A percentile compares a stretch with the other conserved stretches of the same genome.
Evolutionary conservation across 2,888 invertebrate species (phyloP).

Genomic region (Andrena praecox): DNA sequence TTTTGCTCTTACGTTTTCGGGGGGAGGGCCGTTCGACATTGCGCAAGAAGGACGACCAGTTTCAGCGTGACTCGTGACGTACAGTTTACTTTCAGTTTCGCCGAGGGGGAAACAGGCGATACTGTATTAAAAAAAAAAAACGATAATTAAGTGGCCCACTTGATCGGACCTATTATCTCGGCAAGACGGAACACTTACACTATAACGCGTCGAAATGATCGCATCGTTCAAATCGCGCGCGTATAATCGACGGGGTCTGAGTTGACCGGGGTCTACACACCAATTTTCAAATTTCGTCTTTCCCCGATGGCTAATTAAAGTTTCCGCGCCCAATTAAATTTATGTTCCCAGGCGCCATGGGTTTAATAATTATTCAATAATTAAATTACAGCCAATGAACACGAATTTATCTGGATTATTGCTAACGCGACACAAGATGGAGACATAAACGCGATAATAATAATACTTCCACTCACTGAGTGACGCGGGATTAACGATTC

Average conservation of each 20-base stretch:
- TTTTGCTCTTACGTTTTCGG: constrained; percentile 24
- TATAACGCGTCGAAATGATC: background rate
- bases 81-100: constrained; percentile 61
- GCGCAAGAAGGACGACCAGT: constrained; percentile 65
- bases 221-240: background rate
- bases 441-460: too few relatives aligned
- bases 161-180: constrained; percentile 1
- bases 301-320: too few relatives aligned
- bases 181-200: background rate
- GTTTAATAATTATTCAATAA: too few relatives aligned
- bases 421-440: too few relatives aligned
- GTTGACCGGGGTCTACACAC: too few relatives aligned
- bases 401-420: too few relatives aligned
- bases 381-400: too few relatives aligned
- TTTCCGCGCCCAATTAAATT: too few relatives aligned
- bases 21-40: constrained; percentile 19
- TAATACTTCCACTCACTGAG: background rate
- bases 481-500: constrained; percentile 23
- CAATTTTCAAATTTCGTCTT: too few relatives aligned
- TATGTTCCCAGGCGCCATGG: too few relatives aligned
- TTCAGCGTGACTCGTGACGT: constrained; percentile 25
- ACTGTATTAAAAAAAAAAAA: background rate
- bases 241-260: background rate
- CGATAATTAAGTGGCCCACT: constrained; percentile 11
- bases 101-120: constrained; percentile 19